phyloP scores from a whole-genome alignment of 2,888 invertebrate species.

The Morpho achilles region DNA sequence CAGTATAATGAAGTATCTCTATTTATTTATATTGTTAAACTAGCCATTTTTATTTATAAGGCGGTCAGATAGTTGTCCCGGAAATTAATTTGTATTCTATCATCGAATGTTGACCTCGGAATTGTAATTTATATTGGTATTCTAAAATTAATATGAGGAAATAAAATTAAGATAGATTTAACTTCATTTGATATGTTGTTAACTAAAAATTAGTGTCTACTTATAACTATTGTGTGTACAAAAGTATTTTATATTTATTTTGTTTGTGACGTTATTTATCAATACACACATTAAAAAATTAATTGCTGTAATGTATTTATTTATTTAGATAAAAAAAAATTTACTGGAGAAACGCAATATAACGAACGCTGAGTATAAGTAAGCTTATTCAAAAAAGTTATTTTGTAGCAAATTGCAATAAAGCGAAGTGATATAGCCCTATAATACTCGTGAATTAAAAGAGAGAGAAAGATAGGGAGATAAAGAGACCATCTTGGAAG shows the following conservation, averaged over 20 bases:
- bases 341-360: no score
- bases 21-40: slow-evolving; percentile 1
- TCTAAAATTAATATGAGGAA: slow-evolving; percentile 8
- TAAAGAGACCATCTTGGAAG: no score
- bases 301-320: not conserved
- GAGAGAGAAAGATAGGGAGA: no score
- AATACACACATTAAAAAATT: slow-evolving; percentile 32
- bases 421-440: no score
- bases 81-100: slow-evolving; percentile 19
- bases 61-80: slow-evolving; percentile 2
- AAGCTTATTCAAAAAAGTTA: no score
- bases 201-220: slow-evolving; percentile 25
- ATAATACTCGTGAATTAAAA: no score
- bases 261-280: slow-evolving; percentile 34
- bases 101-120: slow-evolving; percentile 20
- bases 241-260: slow-evolving; percentile 33
- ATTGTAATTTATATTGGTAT: slow-evolving; percentile 18
- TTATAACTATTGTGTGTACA: slow-evolving; percentile 24
- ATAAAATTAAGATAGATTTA: not conserved
- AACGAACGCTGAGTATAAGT: no score
- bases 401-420: no score
- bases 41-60: not conserved
- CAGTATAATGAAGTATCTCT: slow-evolving; percentile 5
- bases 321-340: no score
- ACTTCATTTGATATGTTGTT: slow-evolving; percentile 11